Evolutionary conservation across 2,888 invertebrate species (phyloP).

Genomic region (Embidobia sp.): DNA sequence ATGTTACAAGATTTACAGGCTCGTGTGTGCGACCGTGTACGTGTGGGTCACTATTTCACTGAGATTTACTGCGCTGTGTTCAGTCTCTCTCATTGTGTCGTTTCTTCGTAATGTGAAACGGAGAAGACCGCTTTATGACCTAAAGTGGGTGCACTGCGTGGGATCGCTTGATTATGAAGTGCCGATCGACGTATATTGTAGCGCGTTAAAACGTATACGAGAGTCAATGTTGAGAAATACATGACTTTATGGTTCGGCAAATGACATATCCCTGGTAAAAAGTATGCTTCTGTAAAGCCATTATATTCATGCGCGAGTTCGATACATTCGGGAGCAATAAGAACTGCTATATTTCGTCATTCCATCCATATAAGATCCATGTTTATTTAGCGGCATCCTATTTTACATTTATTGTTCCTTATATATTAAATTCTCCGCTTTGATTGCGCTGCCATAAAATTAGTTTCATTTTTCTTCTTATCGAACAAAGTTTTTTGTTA

Average conservation of each 20-base stretch:
- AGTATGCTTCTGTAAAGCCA: slow-evolving; percentile 63
- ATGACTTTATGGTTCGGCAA: slow-evolving; percentile 59
- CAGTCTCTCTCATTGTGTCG: slow-evolving; percentile 60
- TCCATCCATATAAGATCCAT: slow-evolving; percentile 19
- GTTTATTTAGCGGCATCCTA: slow-evolving; percentile 37
- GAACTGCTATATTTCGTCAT: slow-evolving; percentile 33
- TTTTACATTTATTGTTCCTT: slow-evolving; percentile 1
- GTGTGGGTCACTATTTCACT: slow-evolving; percentile 51
- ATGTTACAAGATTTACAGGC: slow-evolving; percentile 38
- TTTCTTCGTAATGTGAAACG: slow-evolving; percentile 59
- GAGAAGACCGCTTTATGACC: slow-evolving; percentile 61
- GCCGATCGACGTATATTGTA: slow-evolving; percentile 64
- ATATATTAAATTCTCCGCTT: background rate
- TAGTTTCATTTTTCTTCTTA: no score
- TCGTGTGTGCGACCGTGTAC: slow-evolving; percentile 17
- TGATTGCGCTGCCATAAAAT: no score
- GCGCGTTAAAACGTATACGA: slow-evolving; percentile 58
- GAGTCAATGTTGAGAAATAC: slow-evolving; percentile 60
- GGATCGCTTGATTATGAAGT: slow-evolving; percentile 65
- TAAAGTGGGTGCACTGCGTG: slow-evolving; percentile 62
- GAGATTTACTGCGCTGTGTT: slow-evolving; percentile 49
- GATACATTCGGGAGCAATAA: slow-evolving; percentile 56
- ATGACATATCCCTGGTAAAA: slow-evolving; percentile 58
- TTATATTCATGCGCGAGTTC: slow-evolving; percentile 57
- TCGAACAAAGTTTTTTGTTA: no score